phyloP scores from a whole-genome alignment of 2,888 invertebrate genomes.

The Drosophila peninsularis region DNA sequence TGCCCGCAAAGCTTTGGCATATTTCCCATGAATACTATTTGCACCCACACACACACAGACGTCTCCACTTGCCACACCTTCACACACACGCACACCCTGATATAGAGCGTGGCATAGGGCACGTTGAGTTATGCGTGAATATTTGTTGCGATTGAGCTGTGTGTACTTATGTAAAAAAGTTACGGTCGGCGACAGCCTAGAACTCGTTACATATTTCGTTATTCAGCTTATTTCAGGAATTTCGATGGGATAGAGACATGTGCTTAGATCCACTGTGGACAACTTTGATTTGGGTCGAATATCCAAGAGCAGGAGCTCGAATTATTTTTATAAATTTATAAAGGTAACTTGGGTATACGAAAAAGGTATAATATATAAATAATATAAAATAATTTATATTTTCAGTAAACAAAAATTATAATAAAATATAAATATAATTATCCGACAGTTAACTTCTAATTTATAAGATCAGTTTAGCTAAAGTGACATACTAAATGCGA shows the following conservation, averaged over 20 bases:
- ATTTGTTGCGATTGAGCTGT: slow-evolving; percentile 60
- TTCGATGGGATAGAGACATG: slow-evolving; percentile 4
- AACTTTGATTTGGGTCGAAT: slow-evolving; percentile 29
- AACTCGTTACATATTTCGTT: slow-evolving; percentile 36
- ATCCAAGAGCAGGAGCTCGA: background rate
- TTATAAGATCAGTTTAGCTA: background rate
- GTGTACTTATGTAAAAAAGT: slow-evolving; percentile 10
- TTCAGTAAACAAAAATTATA: background rate
- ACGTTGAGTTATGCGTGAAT: slow-evolving; percentile 69
- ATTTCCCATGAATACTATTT: slow-evolving; percentile 75
- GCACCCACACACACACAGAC: slow-evolving; percentile 3
- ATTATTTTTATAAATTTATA: background rate
- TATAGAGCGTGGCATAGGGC: slow-evolving; percentile 14
- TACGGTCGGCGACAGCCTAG: slow-evolving; percentile 34
- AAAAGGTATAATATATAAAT: background rate
- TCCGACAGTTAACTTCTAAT: background rate
- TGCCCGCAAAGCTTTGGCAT: slow-evolving; percentile 58
- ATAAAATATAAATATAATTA: background rate
- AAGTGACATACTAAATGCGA: slow-evolving; percentile 5
- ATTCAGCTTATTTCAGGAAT: slow-evolving; percentile 36
- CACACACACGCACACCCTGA: background rate
- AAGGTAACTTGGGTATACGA: background rate
- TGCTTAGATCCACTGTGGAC: slow-evolving; percentile 6
- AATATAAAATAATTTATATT: no score
- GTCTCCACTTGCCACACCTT: background rate